These are phyloP conservation scores for Orthosia incerta DNA, from an alignment of 2,888 invertebrate genomes.

Conservation along the genomic window DNA sequence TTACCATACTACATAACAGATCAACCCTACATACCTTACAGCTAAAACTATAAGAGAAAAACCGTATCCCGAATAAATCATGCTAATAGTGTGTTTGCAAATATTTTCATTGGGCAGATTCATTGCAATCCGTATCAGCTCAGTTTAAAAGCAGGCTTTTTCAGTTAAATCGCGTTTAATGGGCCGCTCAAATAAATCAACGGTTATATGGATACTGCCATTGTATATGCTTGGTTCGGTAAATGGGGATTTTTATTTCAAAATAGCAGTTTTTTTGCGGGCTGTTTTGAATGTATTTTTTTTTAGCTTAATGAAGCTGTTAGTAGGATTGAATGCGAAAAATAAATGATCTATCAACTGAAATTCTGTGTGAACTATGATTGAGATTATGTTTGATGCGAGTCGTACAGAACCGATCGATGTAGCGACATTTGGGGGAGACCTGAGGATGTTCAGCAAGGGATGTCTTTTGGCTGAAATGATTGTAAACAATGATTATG, in stretches of 20 bases:
- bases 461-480: no score
- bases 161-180: slow-evolving; percentile 71
- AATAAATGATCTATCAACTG: background rate
- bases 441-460: no score
- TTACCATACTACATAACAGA: background rate
- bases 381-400: no score
- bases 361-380: background rate
- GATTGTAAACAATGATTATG: no score
- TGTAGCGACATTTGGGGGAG: no score
- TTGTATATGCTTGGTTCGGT: slow-evolving; percentile 17
- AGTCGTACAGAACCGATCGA: no score
- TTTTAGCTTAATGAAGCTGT: background rate
- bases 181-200: slow-evolving; percentile 68
- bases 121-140: slow-evolving; percentile 67
- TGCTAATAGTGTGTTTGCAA: slow-evolving; percentile 42
- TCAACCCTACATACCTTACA: background rate
- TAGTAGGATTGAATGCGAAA: background rate
- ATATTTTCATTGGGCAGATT: slow-evolving; percentile 67
- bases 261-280: background rate
- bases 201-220: slow-evolving; percentile 38
- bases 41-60: slow-evolving; percentile 9
- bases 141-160: slow-evolving; percentile 66
- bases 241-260: slow-evolving; percentile 28
- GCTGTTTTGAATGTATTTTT: background rate
- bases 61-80: slow-evolving; percentile 21